These are phyloP conservation scores for Lepidurus apus DNA, from an alignment of 1,140 invertebrate genomes.

Conservation along the genomic window DNA sequence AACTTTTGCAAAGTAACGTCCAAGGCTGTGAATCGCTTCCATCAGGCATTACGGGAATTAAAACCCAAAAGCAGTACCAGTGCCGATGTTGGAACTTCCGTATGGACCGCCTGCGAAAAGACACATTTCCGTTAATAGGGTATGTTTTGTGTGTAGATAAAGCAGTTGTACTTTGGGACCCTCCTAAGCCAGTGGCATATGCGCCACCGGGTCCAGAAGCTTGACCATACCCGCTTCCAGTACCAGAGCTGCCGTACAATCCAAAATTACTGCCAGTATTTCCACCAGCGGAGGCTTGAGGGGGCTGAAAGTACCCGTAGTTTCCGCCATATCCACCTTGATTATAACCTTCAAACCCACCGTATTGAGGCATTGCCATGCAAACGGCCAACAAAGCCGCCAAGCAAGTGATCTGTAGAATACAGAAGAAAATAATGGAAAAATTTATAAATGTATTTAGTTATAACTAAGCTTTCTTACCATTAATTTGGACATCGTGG, in stretches of 20 bases:
- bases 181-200: not conserved
- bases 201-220: not conserved
- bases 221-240: not conserved
- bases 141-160: not conserved
- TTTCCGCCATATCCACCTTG: not conserved
- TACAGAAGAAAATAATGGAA: not conserved
- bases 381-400: not conserved
- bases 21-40: too few relatives aligned
- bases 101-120: not conserved
- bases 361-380: not conserved
- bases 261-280: not conserved
- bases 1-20: too few relatives aligned
- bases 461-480: not conserved
- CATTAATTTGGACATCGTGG: not conserved
- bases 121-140: not conserved
- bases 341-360: not conserved
- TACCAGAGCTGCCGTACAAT: not conserved
- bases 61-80: not conserved
- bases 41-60: not conserved
- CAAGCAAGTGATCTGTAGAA: not conserved
- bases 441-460: not conserved
- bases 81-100: not conserved
- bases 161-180: not conserved
- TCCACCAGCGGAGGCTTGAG: slow-evolving; percentile 8
- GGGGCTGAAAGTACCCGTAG: not conserved